Evolutionary conservation across 2,113 vertebrate species (phyloP).

Genomic region (Diglossa brunneiventris): DNA sequence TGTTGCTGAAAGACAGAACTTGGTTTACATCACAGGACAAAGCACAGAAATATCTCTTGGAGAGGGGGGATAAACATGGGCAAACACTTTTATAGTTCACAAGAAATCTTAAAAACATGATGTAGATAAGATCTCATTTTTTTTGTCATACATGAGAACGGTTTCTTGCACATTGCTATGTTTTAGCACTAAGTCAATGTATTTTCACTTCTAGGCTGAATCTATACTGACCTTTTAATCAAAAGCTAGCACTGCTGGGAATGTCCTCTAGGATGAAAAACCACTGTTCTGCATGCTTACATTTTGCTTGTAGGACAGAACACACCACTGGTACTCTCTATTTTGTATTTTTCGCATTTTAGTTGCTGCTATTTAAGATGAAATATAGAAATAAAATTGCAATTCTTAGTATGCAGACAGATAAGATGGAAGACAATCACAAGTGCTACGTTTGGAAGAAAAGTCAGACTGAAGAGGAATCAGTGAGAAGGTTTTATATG

Average conservation of each 20-base stretch:
- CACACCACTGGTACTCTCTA: neutral
- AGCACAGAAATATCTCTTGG: neutral
- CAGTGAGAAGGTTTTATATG: neutral
- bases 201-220: neutral
- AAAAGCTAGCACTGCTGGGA: neutral
- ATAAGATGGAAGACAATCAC: neutral
- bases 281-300: neutral
- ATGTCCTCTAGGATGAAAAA: neutral
- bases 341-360: neutral
- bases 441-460: neutral
- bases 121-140: neutral
- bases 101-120: neutral
- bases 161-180: neutral
- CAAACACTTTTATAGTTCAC: neutral
- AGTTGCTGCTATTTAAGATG: neutral
- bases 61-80: neutral
- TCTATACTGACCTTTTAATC: neutral
- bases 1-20: neutral
- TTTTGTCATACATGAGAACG: neutral
- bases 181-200: neutral
- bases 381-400: neutral
- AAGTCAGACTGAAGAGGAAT: neutral
- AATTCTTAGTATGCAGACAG: neutral
- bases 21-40: neutral
- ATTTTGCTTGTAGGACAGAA: neutral